Base-by-base conservation (phyloP, 2,113 vertebrate species). In the Alaudala cheleensis region DNA sequence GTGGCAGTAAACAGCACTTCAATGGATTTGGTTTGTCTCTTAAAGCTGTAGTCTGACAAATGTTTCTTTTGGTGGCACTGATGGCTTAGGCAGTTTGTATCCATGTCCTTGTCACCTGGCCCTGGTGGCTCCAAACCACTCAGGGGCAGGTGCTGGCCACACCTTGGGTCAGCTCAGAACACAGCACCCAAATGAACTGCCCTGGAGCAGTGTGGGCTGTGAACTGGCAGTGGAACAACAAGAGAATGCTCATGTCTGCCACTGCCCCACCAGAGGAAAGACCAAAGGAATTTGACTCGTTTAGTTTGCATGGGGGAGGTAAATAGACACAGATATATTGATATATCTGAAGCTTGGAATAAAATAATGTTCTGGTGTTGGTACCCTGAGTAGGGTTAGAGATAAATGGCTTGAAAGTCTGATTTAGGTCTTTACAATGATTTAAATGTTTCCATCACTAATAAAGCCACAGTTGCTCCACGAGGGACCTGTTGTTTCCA, bases 111-210 rank as follows among this genome's bases (percentile, higher is more conserved):
- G 66, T 26, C 54, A 14, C 51, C 40, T 33, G 61, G 4, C 44
- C 18, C 1, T 51, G 12, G 10, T n/a, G 81, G 10, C 31, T 12
- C 39, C 4, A 0, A 24, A 1, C 16, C 37, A n/a, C 81, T 44
- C 44, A 6, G 34, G 73, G 70, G 39, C 50, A 23, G 26, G 12
- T 19, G 37, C 45, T 70, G 60, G 15, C 21, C 21, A 5, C 39
- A 3, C 29, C 47, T 45, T 9, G 64, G 45, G 65, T 42, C 20
- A 7, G 42, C 42, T 42, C 34, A 45, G 49, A 44, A 7, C 17
- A 10, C 9, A 60, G 57, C 13, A 13, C 16, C 22, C 34, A 45
- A 31, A 14, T 0, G 28, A 9, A 3, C 5, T 19, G 24, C 29
- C 20, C 33, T 58, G 45, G 20, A 28, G 16, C 10, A 11, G 9